phyloP scores from a whole-genome alignment of 2,888 invertebrate species.

The Caenorhabditis panamensis region DNA sequence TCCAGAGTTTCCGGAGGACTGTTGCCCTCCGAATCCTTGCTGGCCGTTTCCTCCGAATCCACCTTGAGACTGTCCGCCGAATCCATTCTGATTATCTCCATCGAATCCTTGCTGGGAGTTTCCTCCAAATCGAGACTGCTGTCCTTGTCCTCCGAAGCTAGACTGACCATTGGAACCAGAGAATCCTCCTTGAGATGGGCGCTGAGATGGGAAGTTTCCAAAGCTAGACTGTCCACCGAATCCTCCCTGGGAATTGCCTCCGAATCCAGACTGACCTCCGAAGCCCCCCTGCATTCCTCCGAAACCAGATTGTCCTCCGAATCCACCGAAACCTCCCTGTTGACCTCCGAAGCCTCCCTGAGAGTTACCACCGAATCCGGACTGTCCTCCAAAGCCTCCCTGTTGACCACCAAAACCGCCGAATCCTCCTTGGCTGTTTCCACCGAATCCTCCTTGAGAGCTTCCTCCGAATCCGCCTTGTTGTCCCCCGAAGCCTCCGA shows the following conservation, averaged over 20 bases:
- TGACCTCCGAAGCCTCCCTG: conserved; percentile 27
- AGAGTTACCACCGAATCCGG: no score
- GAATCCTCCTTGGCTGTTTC: conserved; percentile 18
- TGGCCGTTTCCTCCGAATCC: conserved; percentile 21
- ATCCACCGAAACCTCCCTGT: not conserved
- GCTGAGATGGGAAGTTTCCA: conserved; percentile 4
- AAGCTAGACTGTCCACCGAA: conserved; percentile 6
- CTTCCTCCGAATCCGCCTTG: conserved; percentile 11
- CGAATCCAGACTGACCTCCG: conserved; percentile 26
- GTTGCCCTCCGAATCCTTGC: conserved; percentile 15
- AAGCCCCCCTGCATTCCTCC: conserved; percentile 21
- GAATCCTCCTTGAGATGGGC: conserved; percentile 5
- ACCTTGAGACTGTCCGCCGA: not conserved
- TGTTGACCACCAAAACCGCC: conserved; percentile 25
- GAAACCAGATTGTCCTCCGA: conserved; percentile 18
- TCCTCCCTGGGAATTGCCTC: conserved; percentile 19
- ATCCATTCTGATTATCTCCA: conserved; percentile 6
- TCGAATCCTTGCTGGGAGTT: conserved; percentile 17
- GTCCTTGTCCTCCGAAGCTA: conserved; percentile 20
- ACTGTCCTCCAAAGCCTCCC: conserved; percentile 29
- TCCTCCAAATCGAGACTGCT: conserved; percentile 33
- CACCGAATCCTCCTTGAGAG: conserved; percentile 19
- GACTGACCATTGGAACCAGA: conserved; percentile 26
- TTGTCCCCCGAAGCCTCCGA: no score
- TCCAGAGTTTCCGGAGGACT: conserved; percentile 5